Conservation (phyloP, 2,113 vertebrate genomes). For the Spermophilus dauricus region DNA sequence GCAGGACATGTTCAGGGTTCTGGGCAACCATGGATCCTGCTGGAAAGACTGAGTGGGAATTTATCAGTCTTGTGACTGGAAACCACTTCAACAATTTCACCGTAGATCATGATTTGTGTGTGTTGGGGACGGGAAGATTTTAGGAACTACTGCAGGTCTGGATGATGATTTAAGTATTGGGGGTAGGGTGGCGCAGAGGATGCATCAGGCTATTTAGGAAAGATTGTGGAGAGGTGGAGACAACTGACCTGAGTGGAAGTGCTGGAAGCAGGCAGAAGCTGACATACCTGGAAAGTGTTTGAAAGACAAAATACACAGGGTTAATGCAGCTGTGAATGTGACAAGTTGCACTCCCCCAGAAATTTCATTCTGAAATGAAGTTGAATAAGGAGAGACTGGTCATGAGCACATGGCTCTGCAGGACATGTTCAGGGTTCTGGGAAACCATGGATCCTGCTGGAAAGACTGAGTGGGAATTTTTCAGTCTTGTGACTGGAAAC, state of each 20-base stretch:
- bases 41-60: background rate
- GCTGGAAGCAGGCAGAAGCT: background rate
- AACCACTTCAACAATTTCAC: background rate
- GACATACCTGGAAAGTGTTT: background rate
- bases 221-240: background rate
- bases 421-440: background rate
- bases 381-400: no score
- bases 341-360: no score
- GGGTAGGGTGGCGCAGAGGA: fast-evolving
- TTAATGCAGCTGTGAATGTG: background rate
- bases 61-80: background rate
- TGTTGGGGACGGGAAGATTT: background rate
- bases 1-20: background rate
- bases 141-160: background rate
- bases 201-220: background rate
- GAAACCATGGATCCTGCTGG: background rate
- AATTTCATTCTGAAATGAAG: no score
- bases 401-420: background rate
- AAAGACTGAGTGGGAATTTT: background rate
- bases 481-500: background rate
- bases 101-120: background rate
- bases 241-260: background rate
- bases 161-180: background rate
- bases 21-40: background rate
- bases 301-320: background rate